These are phyloP conservation scores for Aspidiotus destructor DNA, from an alignment of 2,888 invertebrate genomes.

Conservation along the genomic window DNA sequence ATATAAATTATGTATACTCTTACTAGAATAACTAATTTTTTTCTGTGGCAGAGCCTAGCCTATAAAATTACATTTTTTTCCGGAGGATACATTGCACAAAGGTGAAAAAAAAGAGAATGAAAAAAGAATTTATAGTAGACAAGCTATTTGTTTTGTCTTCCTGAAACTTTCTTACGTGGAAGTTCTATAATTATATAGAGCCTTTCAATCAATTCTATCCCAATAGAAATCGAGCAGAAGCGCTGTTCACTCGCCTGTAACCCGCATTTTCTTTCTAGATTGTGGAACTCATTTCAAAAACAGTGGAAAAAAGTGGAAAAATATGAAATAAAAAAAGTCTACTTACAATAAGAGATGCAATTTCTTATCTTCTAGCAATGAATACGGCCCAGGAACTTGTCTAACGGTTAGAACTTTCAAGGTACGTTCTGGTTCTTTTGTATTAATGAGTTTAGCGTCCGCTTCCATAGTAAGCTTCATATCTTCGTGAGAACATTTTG, in stretches of 20 bases:
- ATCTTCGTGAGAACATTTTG: constrained; percentile 54
- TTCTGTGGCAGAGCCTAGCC: no score
- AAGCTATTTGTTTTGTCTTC: no score
- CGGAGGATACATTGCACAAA: no score
- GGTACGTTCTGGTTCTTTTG: constrained; percentile 38
- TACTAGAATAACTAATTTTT: no score
- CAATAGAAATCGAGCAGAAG: no score
- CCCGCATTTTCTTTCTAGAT: neutral
- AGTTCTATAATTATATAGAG: no score
- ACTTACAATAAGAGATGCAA: constrained; percentile 59
- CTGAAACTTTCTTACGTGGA: no score
- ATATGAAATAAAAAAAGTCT: neutral
- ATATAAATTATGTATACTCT: no score
- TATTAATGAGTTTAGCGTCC: constrained; percentile 29
- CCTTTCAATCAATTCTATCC: no score
- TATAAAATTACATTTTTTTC: no score
- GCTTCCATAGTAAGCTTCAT: constrained; percentile 49
- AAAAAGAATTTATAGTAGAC: no score
- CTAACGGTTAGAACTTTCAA: constrained; percentile 53
- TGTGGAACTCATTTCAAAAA: neutral
- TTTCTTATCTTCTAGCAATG: constrained; percentile 53
- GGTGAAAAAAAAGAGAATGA: no score
- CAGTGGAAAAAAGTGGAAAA: neutral
- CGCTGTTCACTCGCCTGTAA: neutral
- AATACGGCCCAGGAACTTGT: constrained; percentile 59